Conservation (phyloP, 1,140 invertebrate species). For the Leucophenga varia region DNA sequence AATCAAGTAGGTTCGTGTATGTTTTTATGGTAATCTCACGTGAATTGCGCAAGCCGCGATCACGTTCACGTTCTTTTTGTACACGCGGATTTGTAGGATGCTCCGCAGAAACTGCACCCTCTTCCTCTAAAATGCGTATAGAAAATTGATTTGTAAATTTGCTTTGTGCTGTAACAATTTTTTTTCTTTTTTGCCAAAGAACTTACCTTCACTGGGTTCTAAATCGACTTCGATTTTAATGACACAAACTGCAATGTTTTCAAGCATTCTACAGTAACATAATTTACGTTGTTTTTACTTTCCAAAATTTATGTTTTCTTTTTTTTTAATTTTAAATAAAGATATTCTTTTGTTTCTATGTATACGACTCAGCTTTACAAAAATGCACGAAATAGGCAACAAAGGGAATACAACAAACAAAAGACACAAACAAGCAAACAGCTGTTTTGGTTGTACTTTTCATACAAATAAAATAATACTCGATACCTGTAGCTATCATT, state of each 20-base stretch:
- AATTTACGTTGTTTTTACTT: constrained; percentile 21
- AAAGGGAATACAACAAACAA: too few relatives aligned
- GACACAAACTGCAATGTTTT: constrained; percentile 52
- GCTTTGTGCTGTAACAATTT: neutral
- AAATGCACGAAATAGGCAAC: too few relatives aligned
- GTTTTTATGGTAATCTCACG: constrained; percentile 69
- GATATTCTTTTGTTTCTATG: too few relatives aligned
- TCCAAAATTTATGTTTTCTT: constrained; percentile 23
- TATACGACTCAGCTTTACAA: too few relatives aligned
- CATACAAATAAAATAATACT: too few relatives aligned
- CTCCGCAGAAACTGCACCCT: constrained; percentile 46
- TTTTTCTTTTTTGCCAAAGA: neutral
- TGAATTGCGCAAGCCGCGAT: constrained; percentile 62
- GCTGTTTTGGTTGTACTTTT: too few relatives aligned
- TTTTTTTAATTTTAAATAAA: too few relatives aligned
- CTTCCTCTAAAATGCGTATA: constrained; percentile 11
- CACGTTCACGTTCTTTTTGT: constrained; percentile 56
- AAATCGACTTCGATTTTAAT: constrained; percentile 54
- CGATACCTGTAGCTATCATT: too few relatives aligned
- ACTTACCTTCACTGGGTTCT: constrained; percentile 33
- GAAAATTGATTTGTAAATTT: constrained; percentile 10
- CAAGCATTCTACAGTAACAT: constrained; percentile 50
- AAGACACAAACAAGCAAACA: too few relatives aligned
- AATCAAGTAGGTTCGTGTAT: constrained; percentile 61
- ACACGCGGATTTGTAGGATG: constrained; percentile 51